Evolutionary conservation across 2,113 vertebrate species (phyloP).

Genomic region (Etheostoma spectabile): DNA sequence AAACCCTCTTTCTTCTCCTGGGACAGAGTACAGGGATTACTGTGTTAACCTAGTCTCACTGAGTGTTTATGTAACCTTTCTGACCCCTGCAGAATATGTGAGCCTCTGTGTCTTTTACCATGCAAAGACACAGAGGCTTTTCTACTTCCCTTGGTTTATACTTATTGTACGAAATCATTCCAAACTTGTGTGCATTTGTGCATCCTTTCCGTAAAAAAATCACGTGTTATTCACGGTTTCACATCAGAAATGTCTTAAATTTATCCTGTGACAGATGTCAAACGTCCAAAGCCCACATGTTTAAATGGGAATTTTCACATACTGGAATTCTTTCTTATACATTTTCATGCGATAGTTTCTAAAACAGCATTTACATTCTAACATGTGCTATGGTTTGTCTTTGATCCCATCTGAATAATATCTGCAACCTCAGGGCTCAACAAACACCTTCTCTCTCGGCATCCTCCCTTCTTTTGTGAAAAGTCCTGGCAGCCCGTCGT

Average conservation of each 20-base stretch:
- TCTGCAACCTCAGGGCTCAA: constrained; percentile 29
- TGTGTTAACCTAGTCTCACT: constrained; percentile 58
- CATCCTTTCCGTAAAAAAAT: not conserved
- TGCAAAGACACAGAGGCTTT: constrained; percentile 31
- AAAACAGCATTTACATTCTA: not conserved
- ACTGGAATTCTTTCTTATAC: too few species aligned
- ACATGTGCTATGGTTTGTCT: not conserved
- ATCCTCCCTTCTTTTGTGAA: constrained; percentile 36
- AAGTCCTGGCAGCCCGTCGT: constrained; percentile 39
- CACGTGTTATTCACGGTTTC: not conserved
- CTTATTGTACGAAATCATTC: constrained; percentile 29
- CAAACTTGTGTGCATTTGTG: constrained; percentile 10
- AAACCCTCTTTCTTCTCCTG: constrained; percentile 70
- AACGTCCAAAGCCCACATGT: not conserved
- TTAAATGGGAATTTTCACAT: not conserved
- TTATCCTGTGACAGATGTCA: not conserved
- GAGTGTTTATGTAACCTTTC: constrained; percentile 69
- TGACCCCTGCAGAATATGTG: constrained; percentile 53
- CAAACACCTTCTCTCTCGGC: constrained; percentile 30
- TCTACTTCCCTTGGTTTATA: constrained; percentile 9
- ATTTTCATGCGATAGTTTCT: too few species aligned
- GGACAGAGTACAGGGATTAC: constrained; percentile 67
- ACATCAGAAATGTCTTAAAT: not conserved
- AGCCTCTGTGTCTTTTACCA: constrained; percentile 42
- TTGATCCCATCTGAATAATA: constrained; percentile 2